Evolutionary conservation across 1,140 invertebrate species (phyloP), one percentile per base, ranked within the genome.

Genomic region (Listronotus bonariensis): DNA sequence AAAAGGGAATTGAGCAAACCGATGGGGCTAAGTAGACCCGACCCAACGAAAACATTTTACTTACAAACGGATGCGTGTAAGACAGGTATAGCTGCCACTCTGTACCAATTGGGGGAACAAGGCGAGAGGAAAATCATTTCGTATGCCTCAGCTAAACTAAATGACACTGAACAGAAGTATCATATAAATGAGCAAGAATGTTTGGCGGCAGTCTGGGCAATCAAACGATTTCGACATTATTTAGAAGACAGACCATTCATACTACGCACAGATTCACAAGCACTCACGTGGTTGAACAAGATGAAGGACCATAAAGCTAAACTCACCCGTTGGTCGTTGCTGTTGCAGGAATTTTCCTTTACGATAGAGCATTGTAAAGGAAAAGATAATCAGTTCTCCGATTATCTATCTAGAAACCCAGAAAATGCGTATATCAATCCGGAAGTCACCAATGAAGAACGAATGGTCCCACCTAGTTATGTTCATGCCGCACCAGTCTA

Each of bases 201-300:
- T 26, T 26, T 26, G 20, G 6, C 77, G 82, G 62, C 69, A 71
- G 53, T 83, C 1, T 78, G 72, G 70, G 78, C 74, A 0, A 72
- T 82, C 1, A 62, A 76, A 31, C 71, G 77, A 31, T 79, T 78
- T 48, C 52, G 71, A 17, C 55, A 20, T 1, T 75, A 72, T 41
- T 48, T 77, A 31, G 72, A 78, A 43, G 75, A 68, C n/a, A 34
- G 42, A 26, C 56, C 46, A 17, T 66, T 73, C 26, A 52, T 46
- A 14, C 31, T 71, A 0, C 40, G 36, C 14, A 54, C 66, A 8
- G 65, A 70, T 40, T 62, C 15, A 6, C 38, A 36, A 6, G 62
- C 67, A 0, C 46, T 77, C 0, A 56, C 46, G 0, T 79, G 77
- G 73, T 57, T 78, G 0, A 2, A 71, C 0, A n/a, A 20, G 1